phyloP scores from a whole-genome alignment of 2,113 vertebrate genomes.

The Bombycilla garrulus region DNA sequence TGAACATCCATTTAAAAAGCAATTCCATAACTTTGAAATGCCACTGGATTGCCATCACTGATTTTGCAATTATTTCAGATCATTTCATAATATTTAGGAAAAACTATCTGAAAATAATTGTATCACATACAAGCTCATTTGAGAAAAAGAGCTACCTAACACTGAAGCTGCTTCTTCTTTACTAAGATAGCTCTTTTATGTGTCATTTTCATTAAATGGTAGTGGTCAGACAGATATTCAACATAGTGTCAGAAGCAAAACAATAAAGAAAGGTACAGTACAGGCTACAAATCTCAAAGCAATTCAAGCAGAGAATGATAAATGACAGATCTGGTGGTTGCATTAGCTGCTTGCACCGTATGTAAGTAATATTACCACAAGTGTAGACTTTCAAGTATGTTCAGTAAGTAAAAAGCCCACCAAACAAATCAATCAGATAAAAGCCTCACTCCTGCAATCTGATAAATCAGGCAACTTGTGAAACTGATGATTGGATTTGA shows the following conservation, averaged over 20 bases:
- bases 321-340: background rate
- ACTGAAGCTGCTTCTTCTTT: constrained; percentile 47
- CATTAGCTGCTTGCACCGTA: background rate
- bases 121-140: constrained; percentile 37
- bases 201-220: constrained; percentile 39
- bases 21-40: constrained; percentile 72
- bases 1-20: constrained; percentile 71
- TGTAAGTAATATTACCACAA: background rate
- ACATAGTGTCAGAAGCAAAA: background rate
- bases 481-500: background rate
- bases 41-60: constrained; percentile 68
- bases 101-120: constrained; percentile 56
- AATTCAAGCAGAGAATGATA: constrained; percentile 37
- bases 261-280: background rate
- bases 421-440: background rate
- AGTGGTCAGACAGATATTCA: constrained; percentile 40
- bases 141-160: constrained; percentile 4
- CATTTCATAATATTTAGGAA: constrained; percentile 66
- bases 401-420: background rate
- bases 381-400: background rate
- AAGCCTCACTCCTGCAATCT: background rate
- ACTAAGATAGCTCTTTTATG: constrained; percentile 22
- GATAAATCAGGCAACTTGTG: background rate
- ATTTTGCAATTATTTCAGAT: constrained; percentile 77
- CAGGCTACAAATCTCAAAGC: constrained; percentile 28